These are phyloP conservation scores for Stegana nigrithorax DNA, from an alignment of 2,888 invertebrate genomes.

Conservation along the genomic window DNA sequence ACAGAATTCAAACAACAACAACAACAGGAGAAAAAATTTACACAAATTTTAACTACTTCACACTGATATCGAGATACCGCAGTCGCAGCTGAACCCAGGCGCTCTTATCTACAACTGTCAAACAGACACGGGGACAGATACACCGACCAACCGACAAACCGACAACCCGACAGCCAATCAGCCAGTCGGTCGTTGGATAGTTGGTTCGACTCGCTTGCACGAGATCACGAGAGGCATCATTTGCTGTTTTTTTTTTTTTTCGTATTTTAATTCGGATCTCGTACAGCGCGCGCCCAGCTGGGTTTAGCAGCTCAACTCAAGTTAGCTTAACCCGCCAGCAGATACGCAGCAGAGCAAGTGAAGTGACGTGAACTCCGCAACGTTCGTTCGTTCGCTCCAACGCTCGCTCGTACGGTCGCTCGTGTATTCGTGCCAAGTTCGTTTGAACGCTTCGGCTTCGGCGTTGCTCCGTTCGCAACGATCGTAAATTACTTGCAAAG, in stretches of 20 bases:
- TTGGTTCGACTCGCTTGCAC: too few relatives aligned
- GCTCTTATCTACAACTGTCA: too few relatives aligned
- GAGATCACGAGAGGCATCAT: too few relatives aligned
- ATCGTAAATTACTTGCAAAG: conserved; percentile 63
- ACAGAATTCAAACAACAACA: conserved; percentile 2
- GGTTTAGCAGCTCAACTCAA: conserved; percentile 31
- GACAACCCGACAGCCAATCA: too few relatives aligned
- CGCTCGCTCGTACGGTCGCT: conserved; percentile 18
- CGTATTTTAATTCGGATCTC: too few relatives aligned
- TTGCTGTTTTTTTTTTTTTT: too few relatives aligned
- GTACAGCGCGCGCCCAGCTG: too few relatives aligned
- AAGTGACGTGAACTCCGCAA: conserved; percentile 54
- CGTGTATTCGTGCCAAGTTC: conserved; percentile 3
- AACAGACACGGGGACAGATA: too few relatives aligned
- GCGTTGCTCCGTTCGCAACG: conserved; percentile 36
- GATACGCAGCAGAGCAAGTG: neutral
- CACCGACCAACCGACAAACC: too few relatives aligned
- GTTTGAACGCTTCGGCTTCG: neutral
- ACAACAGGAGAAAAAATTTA: conserved; percentile 26
- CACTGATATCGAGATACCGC: too few relatives aligned
- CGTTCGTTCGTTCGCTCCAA: conserved; percentile 9
- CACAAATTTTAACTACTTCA: conserved; percentile 37
- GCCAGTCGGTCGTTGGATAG: too few relatives aligned
- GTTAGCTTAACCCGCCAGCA: neutral
- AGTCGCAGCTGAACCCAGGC: too few relatives aligned